These are phyloP conservation scores for Sphaerophoria taeniata DNA, from an alignment of 2,888 invertebrate species.

Conservation along the genomic window DNA sequence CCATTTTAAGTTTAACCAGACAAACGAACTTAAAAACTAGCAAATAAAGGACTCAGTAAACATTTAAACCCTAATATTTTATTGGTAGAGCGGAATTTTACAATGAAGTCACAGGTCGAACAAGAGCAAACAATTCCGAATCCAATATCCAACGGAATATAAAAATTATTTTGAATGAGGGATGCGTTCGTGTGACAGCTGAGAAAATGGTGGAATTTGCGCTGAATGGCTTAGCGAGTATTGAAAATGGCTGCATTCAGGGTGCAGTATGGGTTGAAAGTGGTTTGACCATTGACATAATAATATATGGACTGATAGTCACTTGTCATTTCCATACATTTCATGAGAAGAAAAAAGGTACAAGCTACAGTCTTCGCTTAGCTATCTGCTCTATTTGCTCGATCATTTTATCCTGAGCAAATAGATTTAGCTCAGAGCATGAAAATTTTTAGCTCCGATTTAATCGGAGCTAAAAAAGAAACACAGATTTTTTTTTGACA, in stretches of 20 bases:
- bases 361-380: no score
- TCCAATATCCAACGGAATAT: constrained; percentile 47
- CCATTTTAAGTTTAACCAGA: constrained; percentile 74
- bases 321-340: no score
- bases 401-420: no score
- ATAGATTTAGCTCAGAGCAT: no score
- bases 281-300: no score
- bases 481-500: no score
- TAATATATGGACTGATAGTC: no score
- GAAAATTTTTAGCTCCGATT: no score
- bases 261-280: no score
- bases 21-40: neutral
- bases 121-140: neutral
- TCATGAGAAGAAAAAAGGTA: no score
- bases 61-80: neutral
- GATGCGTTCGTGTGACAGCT: constrained; percentile 31
- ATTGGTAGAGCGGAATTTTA: neutral
- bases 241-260: neutral
- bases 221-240: neutral
- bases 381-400: no score
- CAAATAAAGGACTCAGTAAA: neutral
- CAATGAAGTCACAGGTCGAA: neutral
- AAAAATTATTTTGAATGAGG: constrained; percentile 58
- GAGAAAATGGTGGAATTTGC: constrained; percentile 15
- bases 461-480: no score